Base-by-base conservation (phyloP, 2,113 vertebrate species). In the Entelurus aequoreus region DNA sequence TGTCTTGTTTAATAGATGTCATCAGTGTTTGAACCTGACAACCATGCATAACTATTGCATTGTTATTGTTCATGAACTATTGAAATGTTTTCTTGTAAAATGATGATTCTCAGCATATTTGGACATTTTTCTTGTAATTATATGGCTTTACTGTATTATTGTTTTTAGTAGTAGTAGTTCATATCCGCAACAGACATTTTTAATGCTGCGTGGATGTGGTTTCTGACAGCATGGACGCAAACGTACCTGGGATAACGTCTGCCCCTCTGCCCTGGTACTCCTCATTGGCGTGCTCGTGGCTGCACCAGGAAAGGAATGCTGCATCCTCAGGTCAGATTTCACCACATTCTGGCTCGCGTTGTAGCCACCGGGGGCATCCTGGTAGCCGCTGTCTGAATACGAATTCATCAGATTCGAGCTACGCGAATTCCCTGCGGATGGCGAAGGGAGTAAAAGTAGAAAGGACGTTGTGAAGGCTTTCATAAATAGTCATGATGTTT, bases 391-490 rank as follows among this genome's bases (percentile, higher is more conserved):
- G 87, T 99, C 96, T 9, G 96, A 94, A 63, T 98, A 98, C 5
- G 96, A 99, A 90, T 99, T 99, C 94, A 99, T 99, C 82, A 96
- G 96, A 42, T 93, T 94, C 65, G 96, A 97, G 88, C 93, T 95
- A 83, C 92, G 94, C 0, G 95, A 98, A 86, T 98, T 98, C 80
- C 94, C 96, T 51, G 88, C 69, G 9, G 96, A 98, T 81, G 92
- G 95, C 98, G 84, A 84, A 58, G 64, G 15, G 60, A 54, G 57
- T 48, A 66, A 38, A 3, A 51, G 54, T 0, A 16, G 13, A 11
- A 50, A 57, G 62, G 5, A 62, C 21, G 49, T 68, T 49, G 65
- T 65, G 50, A 81, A 63, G 12, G 64, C 65, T 65, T 79, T 77
- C 68, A 54, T 74, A 71, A 46, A 85, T 57, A 76, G 71, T 63